A percentile compares a stretch with the other conserved stretches of the same genome.
Evolutionary conservation across 2,797 vertebrate species (phyloP).

Genomic region (Urosaurus nigricauda): DNA sequence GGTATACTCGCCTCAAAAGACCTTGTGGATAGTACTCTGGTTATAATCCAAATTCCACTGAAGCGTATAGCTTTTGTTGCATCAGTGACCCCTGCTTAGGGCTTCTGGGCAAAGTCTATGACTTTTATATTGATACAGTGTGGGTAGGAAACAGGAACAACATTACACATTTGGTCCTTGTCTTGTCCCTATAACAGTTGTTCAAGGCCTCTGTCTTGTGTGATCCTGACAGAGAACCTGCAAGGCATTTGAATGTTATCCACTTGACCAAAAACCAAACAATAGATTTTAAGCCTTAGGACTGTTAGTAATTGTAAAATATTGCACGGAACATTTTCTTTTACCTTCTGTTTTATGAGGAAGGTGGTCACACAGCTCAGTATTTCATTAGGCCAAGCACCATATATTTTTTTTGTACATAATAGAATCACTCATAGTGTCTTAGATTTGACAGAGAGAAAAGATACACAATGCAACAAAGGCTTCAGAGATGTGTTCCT

Average conservation of each 20-base stretch:
- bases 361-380: neutral
- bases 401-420: neutral
- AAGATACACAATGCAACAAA: neutral
- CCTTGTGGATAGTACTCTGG: neutral
- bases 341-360: neutral
- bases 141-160: neutral
- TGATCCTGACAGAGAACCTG: neutral
- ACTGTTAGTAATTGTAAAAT: neutral
- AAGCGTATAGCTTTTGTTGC: neutral
- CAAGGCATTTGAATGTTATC: neutral
- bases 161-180: neutral
- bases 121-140: neutral
- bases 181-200: neutral
- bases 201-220: neutral
- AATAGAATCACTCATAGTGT: neutral
- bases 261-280: neutral
- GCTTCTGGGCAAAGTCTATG: neutral
- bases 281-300: neutral
- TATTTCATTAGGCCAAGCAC: neutral
- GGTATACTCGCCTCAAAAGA: slow-evolving; percentile 8
- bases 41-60: neutral
- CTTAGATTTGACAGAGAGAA: neutral
- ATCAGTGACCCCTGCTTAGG: neutral
- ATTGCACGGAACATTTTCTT: neutral
- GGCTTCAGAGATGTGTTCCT: neutral